Evolutionary conservation across 2,888 invertebrate genomes (phyloP).

Genomic region (Craniophora ligustri): DNA sequence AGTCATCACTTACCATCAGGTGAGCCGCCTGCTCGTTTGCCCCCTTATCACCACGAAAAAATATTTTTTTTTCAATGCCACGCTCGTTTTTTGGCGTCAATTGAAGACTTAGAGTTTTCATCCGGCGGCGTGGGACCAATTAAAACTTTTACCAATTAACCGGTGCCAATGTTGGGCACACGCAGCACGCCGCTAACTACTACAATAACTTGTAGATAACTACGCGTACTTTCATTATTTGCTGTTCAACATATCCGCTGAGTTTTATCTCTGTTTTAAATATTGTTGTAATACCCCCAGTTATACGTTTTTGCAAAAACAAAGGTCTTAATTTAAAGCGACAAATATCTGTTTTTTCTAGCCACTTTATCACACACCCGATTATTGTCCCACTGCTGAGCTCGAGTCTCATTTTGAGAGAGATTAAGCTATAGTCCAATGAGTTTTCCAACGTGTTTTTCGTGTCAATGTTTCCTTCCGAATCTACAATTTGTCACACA

Average conservation of each 20-base stretch:
- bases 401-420: no score
- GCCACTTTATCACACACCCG: no score
- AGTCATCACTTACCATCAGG: no score
- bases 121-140: conserved; percentile 58
- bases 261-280: conserved; percentile 18
- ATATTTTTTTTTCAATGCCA: not conserved
- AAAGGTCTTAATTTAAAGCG: no score
- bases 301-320: conserved; percentile 5
- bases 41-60: no score
- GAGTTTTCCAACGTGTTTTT: no score
- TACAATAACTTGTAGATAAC: conserved; percentile 18
- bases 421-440: no score
- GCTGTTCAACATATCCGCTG: conserved; percentile 14
- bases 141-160: conserved; percentile 70
- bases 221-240: not conserved
- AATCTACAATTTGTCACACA: no score
- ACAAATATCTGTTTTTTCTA: no score
- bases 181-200: conserved; percentile 35
- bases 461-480: no score
- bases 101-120: conserved; percentile 54
- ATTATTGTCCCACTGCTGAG: no score
- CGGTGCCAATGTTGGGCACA: conserved; percentile 51
- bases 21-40: no score
- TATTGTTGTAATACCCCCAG: conserved; percentile 3
- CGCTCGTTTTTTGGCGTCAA: conserved; percentile 47